phyloP scores from a whole-genome alignment of 2,888 invertebrate species.

The Oxytorus armatus region DNA sequence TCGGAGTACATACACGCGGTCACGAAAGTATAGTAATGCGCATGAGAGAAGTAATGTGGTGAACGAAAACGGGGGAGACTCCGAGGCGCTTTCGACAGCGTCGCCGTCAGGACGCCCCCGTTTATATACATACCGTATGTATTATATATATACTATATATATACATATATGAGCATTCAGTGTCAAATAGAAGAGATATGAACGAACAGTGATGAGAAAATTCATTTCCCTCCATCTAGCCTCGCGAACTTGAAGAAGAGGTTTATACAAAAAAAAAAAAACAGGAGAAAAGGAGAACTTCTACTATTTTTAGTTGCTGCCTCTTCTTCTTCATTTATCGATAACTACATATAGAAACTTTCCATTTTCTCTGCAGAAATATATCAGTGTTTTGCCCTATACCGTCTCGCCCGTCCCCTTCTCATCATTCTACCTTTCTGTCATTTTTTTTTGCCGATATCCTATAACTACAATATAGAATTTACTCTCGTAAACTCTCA shows the following conservation, averaged over 20 bases:
- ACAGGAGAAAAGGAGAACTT: neutral
- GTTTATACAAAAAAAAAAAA: neutral
- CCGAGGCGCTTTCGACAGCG: constrained; percentile 52
- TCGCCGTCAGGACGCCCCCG: constrained; percentile 57
- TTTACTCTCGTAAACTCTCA: constrained; percentile 62
- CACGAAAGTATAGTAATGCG: constrained; percentile 62
- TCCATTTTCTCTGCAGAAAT: constrained; percentile 51
- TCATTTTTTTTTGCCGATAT: constrained; percentile 36
- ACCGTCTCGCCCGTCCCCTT: constrained; percentile 38
- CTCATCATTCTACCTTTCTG: constrained; percentile 52
- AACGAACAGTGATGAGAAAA: constrained; percentile 47
- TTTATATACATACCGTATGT: no score
- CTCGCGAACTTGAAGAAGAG: constrained; percentile 7
- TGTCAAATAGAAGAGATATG: constrained; percentile 21
- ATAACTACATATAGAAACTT: constrained; percentile 38
- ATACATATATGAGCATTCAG: neutral
- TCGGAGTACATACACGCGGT: constrained; percentile 62
- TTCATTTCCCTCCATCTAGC: constrained; percentile 37
- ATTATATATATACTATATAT: neutral
- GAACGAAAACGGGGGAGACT: constrained; percentile 57
- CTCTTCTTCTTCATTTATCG: constrained; percentile 48
- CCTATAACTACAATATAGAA: constrained; percentile 60
- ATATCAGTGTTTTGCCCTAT: constrained; percentile 51
- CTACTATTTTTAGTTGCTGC: neutral
- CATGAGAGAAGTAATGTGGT: neutral